Percentiles rank a stretch among this genome's conserved stretches.
phyloP scores from a whole-genome alignment of 2,797 vertebrate species.

The Scleropages formosus region DNA sequence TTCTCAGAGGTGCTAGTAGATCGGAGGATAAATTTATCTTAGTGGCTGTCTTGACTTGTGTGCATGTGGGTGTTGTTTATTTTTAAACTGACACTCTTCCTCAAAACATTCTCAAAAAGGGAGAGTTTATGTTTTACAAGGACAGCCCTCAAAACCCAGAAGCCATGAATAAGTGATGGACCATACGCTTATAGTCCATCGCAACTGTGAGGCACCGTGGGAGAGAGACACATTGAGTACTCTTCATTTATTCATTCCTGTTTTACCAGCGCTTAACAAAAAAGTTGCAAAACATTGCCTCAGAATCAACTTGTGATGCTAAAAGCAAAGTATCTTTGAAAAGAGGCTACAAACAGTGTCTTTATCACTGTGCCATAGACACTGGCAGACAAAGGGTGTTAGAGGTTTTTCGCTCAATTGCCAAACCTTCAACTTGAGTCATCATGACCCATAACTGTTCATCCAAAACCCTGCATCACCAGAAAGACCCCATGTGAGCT shows the following conservation, averaged over 20 bases:
- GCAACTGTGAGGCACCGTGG: neutral
- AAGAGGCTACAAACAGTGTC: conserved; percentile 5
- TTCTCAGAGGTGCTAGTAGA: neutral
- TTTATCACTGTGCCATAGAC: neutral
- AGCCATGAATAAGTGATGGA: conserved; percentile 18
- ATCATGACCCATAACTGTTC: conserved; percentile 1
- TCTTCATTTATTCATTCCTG: conserved; percentile 19
- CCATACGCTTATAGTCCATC: neutral
- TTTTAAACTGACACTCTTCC: neutral
- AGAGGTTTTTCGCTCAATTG: neutral
- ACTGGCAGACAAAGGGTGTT: neutral
- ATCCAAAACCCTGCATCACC: conserved; percentile 14
- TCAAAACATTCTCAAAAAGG: conserved; percentile 4
- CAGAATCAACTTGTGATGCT: conserved; percentile 11
- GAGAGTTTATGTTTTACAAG: conserved; percentile 11
- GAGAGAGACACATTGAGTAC: conserved; percentile 4
- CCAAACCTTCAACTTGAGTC: neutral
- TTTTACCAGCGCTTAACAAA: conserved; percentile 19
- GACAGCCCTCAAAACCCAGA: conserved; percentile 11
- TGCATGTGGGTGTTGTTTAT: neutral
- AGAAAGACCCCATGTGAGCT: conserved; percentile 12
- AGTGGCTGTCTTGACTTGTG: neutral
- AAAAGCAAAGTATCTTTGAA: conserved; percentile 4
- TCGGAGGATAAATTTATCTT: neutral
- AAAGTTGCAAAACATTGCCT: conserved; percentile 26